These are phyloP conservation scores for Drosophila funebris DNA, from an alignment of 1,140 invertebrate species.

Conservation along the genomic window DNA sequence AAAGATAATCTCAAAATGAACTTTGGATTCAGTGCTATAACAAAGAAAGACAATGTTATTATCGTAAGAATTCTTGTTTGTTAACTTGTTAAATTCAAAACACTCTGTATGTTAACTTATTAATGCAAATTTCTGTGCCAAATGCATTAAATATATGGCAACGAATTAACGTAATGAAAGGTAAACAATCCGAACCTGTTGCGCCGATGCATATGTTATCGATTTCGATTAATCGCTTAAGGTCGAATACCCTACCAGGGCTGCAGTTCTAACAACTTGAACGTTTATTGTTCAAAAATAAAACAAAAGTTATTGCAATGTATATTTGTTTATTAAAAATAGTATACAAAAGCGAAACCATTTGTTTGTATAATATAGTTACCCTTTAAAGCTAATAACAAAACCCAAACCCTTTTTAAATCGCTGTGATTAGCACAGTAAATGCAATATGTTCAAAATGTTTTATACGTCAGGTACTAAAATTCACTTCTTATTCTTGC, in stretches of 20 bases:
- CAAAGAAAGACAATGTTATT: neutral
- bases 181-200: conserved; percentile 11
- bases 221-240: neutral
- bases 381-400: neutral
- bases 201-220: neutral
- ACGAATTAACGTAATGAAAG: neutral
- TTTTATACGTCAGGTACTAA: neutral
- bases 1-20: neutral
- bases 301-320: neutral
- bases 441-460: neutral
- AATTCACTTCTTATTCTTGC: conserved; percentile 51
- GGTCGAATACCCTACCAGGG: neutral
- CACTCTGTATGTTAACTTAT: neutral
- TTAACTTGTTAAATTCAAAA: neutral
- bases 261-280: neutral
- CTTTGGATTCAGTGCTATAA: neutral
- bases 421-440: conserved; percentile 30
- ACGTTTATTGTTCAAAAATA: neutral
- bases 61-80: neutral
- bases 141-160: too few relatives aligned
- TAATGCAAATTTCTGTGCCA: neutral
- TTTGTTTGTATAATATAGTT: neutral
- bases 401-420: neutral
- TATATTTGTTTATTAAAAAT: neutral
- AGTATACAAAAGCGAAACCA: neutral